phyloP scores from a whole-genome alignment of 1,140 invertebrate species.

The Pseudomyrmex pallidus region DNA sequence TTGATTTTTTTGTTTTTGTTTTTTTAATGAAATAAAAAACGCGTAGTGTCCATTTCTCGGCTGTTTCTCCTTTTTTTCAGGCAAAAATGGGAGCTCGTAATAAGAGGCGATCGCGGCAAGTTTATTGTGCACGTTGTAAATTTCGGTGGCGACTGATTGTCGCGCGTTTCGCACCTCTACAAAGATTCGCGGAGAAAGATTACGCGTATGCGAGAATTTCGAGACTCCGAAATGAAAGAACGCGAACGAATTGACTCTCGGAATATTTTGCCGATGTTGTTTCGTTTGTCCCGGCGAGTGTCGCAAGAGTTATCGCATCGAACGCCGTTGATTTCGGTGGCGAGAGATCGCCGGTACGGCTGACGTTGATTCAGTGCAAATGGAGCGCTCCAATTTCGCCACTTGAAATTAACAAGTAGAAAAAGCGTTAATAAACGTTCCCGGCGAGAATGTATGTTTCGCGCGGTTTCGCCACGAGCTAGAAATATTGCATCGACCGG shows the following conservation, averaged over 20 bases:
- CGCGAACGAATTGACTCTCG: constrained; percentile 50
- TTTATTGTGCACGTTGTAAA: constrained; percentile 65
- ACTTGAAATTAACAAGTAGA: constrained; percentile 61
- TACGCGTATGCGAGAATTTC: constrained; percentile 7
- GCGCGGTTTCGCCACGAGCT: constrained; percentile 23
- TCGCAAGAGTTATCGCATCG: constrained; percentile 47
- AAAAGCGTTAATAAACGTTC: constrained; percentile 61
- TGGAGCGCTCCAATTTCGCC: constrained; percentile 53
- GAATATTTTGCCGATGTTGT: constrained; percentile 8
- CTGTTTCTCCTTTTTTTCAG: too few species aligned
- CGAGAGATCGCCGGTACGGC: constrained; percentile 5
- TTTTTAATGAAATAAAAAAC: too few species aligned
- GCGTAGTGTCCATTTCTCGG: too few species aligned
- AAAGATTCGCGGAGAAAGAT: constrained; percentile 11
- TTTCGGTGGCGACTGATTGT: constrained; percentile 50
- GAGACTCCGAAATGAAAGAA: constrained; percentile 19
- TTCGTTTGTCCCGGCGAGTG: constrained; percentile 17
- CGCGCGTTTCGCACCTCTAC: constrained; percentile 30
- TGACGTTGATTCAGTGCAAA: constrained; percentile 59
- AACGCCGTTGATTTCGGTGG: constrained; percentile 37
- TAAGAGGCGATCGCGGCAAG: constrained; percentile 55
- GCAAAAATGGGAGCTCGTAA: constrained; percentile 27
- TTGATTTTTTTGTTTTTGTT: too few species aligned
- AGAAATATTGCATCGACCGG: constrained; percentile 56
- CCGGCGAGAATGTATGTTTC: constrained; percentile 44